These are phyloP conservation scores for Podarcis lilfordi DNA, from an alignment of 2,797 vertebrate species.

Conservation along the genomic window DNA sequence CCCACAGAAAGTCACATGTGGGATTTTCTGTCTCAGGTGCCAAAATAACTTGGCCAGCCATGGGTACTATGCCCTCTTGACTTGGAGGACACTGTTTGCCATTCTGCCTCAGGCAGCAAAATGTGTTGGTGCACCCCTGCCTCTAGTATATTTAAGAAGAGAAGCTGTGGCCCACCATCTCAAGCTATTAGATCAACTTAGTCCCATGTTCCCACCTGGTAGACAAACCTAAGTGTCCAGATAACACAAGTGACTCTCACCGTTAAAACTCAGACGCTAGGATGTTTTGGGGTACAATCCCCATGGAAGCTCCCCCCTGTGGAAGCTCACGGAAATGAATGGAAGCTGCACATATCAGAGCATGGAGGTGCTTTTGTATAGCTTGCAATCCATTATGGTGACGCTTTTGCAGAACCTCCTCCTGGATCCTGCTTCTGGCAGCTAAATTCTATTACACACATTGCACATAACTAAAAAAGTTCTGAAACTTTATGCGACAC, in stretches of 20 bases:
- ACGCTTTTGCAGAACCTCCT: neutral
- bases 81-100: no score
- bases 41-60: no score
- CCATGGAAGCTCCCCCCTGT: neutral
- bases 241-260: conserved; percentile 65
- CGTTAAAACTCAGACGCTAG: neutral
- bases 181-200: conserved; percentile 66
- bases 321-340: neutral
- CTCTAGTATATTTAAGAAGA: conserved; percentile 62
- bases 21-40: no score
- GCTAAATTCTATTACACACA: conserved; percentile 31
- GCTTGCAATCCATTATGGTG: neutral
- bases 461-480: conserved; percentile 52
- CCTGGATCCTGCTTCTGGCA: conserved; percentile 32
- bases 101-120: no score
- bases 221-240: conserved; percentile 65
- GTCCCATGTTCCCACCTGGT: conserved; percentile 54
- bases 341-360: neutral
- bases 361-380: neutral
- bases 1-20: no score
- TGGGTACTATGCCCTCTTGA: no score
- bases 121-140: no score
- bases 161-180: conserved; percentile 62
- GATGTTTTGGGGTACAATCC: conserved; percentile 20
- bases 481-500: conserved; percentile 54